These are phyloP conservation scores for Aphrophora alni DNA, from an alignment of 2,888 invertebrate species.

Conservation along the genomic window DNA sequence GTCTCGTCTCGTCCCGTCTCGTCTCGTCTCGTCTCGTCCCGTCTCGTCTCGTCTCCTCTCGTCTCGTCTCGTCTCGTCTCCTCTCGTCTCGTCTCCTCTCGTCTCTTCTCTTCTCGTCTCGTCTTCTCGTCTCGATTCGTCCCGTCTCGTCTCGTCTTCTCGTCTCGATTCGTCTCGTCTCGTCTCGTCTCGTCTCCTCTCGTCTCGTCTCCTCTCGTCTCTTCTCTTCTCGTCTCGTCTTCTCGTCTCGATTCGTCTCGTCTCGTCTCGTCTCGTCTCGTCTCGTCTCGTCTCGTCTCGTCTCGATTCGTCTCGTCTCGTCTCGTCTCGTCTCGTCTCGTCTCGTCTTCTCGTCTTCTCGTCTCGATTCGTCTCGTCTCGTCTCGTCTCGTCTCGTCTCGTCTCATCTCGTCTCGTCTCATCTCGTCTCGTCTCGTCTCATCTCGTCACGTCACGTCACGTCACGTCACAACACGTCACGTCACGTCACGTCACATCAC, in stretches of 20 bases:
- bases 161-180: not conserved
- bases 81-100: not conserved
- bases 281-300: not conserved
- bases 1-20: not conserved
- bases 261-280: not conserved
- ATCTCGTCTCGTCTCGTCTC: not conserved
- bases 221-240: not conserved
- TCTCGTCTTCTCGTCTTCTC: not conserved
- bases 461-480: not conserved
- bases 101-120: too few relatives aligned
- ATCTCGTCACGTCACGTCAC: not conserved
- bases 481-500: not conserved
- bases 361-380: not conserved
- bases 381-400: not conserved
- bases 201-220: too few relatives aligned
- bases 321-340: not conserved
- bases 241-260: not conserved
- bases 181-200: not conserved
- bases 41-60: not conserved
- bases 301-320: not conserved
- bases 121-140: not conserved
- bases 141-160: not conserved
- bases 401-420: not conserved
- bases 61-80: not conserved
- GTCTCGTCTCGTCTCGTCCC: not conserved